These are phyloP conservation scores for Nesogale talazaci DNA, from an alignment of 2,113 vertebrate genomes.

Conservation along the genomic window DNA sequence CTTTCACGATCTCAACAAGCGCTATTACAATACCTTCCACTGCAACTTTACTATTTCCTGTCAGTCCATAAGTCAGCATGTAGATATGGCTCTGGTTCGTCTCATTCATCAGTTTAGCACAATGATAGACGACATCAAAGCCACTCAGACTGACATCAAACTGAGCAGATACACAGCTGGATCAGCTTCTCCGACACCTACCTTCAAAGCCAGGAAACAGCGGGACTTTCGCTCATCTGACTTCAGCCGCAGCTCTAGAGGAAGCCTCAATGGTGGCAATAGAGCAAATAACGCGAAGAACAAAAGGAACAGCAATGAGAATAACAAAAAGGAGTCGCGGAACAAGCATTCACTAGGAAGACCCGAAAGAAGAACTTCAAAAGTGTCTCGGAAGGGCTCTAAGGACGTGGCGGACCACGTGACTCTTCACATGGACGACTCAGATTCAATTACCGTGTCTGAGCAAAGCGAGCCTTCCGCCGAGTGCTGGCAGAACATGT, in stretches of 20 bases:
- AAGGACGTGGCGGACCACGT: constrained; percentile 98
- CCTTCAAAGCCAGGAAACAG: constrained; percentile 96
- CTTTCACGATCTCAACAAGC: constrained; percentile 96
- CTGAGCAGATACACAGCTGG: constrained; percentile 98
- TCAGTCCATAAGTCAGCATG: constrained; percentile 98
- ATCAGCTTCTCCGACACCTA: constrained; percentile 96
- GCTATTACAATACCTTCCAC: constrained; percentile 96
- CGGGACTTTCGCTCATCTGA: constrained; percentile 96
- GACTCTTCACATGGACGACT: constrained; percentile 98
- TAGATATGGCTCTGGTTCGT: constrained; percentile 98
- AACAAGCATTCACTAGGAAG: constrained; percentile 93
- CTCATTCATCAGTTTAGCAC: constrained; percentile 99
- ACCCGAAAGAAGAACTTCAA: constrained; percentile 95
- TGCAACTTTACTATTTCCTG: constrained; percentile 98
- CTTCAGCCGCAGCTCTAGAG: constrained; percentile 97
- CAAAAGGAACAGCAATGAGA: constrained; percentile 89
- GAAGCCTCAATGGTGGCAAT: constrained; percentile 93
- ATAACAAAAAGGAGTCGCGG: constrained; percentile 92
- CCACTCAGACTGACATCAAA: constrained; percentile 98
- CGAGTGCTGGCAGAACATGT: constrained; percentile 99
- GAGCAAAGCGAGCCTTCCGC: constrained; percentile 99
- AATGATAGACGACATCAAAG: constrained; percentile 99
- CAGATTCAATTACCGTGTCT: constrained; percentile 98
- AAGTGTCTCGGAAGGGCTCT: constrained; percentile 96
- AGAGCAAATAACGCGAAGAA: constrained; percentile 92